These are phyloP conservation scores for Brachionichthys hirsutus DNA, from an alignment of 2,113 vertebrate genomes.

Conservation along the genomic window DNA sequence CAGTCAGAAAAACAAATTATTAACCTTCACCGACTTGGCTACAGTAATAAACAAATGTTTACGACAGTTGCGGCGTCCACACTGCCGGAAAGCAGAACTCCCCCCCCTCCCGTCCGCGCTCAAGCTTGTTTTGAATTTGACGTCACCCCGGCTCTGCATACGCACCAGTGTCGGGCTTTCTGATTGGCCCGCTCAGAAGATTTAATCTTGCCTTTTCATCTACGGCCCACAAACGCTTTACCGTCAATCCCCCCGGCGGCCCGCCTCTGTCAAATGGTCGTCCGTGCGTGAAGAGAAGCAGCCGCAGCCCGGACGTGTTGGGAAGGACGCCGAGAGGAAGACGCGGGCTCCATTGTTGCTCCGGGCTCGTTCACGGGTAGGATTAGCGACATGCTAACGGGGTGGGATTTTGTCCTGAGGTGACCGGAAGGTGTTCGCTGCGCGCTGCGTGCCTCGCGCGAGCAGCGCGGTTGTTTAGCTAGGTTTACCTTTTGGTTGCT, in stretches of 20 bases:
- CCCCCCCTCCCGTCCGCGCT: not conserved
- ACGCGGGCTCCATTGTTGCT: slow-evolving; percentile 45
- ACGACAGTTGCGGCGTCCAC: no score
- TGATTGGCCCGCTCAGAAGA: slow-evolving; percentile 62
- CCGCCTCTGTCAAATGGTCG: no score
- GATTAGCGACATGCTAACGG: slow-evolving; percentile 19
- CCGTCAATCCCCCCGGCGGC: slow-evolving; percentile 14
- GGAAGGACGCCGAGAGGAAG: slow-evolving; percentile 27
- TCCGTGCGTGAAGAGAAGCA: slow-evolving; percentile 19
- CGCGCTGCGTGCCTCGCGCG: slow-evolving; percentile 1
- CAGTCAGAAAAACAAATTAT: no score
- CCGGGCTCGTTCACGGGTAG: no score
- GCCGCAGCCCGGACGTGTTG: slow-evolving; percentile 48
- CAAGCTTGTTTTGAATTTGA: slow-evolving; percentile 21
- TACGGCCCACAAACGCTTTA: slow-evolving; percentile 16
- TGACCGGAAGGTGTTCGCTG: slow-evolving; percentile 5
- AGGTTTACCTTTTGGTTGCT: not conserved
- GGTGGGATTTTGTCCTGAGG: slow-evolving; percentile 14
- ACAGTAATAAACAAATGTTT: no score
- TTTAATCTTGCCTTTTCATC: slow-evolving; percentile 41
- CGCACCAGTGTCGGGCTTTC: slow-evolving; percentile 20
- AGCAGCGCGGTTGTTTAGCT: not conserved
- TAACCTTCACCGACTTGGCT: no score
- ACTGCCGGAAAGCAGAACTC: no score
- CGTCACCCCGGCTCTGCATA: slow-evolving; percentile 65